Evolutionary conservation across 2,797 vertebrate genomes (phyloP).

Genomic region (Anomalospiza imberbis): DNA sequence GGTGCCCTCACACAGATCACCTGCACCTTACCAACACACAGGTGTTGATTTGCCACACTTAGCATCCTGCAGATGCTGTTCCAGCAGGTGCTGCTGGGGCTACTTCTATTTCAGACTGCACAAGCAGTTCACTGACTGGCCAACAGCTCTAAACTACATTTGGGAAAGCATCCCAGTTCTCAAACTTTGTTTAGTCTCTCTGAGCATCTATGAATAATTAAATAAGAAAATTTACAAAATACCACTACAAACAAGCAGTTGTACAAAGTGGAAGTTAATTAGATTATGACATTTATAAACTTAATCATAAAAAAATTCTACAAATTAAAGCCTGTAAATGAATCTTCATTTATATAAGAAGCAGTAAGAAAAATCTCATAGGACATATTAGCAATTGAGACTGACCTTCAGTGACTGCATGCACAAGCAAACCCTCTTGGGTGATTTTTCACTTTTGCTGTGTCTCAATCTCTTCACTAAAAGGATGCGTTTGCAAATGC

Average conservation of each 20-base stretch:
- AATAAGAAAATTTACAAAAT: not conserved
- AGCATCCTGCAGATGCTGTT: not conserved
- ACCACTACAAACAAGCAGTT: not conserved
- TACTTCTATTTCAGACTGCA: not conserved
- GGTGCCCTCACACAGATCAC: not conserved
- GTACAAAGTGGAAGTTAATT: not conserved
- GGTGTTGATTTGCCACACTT: not conserved
- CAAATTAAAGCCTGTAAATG: not conserved
- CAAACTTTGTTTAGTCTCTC: not conserved
- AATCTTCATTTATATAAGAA: not conserved
- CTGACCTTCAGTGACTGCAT: not conserved
- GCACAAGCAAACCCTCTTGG: not conserved
- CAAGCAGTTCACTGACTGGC: not conserved
- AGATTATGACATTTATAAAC: not conserved
- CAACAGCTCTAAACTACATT: not conserved
- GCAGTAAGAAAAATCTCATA: not conserved
- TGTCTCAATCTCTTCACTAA: not conserved
- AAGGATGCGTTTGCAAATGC: not conserved
- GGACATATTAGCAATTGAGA: not conserved
- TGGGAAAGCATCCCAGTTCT: not conserved
- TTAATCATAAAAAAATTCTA: not conserved
- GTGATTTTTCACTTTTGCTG: not conserved
- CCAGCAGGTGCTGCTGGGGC: not conserved
- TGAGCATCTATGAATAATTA: not conserved
- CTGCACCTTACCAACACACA: not conserved